Evolutionary conservation across 2,797 vertebrate species (phyloP).

Genomic region (Spatula versicolor): DNA sequence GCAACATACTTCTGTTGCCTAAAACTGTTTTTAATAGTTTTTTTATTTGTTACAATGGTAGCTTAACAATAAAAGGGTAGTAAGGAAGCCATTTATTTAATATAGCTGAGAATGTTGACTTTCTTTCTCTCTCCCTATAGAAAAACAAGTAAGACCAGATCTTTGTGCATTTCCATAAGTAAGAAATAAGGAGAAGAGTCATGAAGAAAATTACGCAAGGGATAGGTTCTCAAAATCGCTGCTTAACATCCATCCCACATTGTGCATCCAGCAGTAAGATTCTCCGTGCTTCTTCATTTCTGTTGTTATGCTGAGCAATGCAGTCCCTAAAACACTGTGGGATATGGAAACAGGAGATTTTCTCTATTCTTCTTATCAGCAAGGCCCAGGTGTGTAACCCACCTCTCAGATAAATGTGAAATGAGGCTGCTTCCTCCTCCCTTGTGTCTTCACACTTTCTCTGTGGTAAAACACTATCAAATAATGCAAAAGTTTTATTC

Average conservation of each 20-base stretch:
- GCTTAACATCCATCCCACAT: not conserved
- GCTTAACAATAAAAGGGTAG: not conserved
- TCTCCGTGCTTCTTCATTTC: not conserved
- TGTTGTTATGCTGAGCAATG: not conserved
- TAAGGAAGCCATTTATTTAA: not conserved
- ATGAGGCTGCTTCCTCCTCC: not conserved
- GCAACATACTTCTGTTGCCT: constrained; percentile 15
- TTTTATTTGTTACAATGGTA: not conserved
- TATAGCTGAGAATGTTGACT: not conserved
- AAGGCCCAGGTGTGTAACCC: not conserved
- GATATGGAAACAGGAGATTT: not conserved
- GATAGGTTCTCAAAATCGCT: not conserved
- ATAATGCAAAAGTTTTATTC: not conserved
- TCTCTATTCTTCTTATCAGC: not conserved
- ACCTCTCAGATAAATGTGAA: not conserved
- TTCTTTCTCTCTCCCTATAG: not conserved
- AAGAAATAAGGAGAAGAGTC: not conserved
- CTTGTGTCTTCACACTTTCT: not conserved
- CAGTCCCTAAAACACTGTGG: not conserved
- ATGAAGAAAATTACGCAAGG: not conserved
- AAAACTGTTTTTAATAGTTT: constrained; percentile 41
- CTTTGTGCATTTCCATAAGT: not conserved
- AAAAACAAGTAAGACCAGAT: not conserved
- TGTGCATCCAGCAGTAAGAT: rapidly evolving
- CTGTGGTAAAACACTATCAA: rapidly evolving